Percentiles rank a stretch among this genome's conserved stretches.
Evolutionary conservation across 30 jellyfish, hydroid and myxozoan species (phyloP).

Genomic region (Turritopsis dohrnii): DNA sequence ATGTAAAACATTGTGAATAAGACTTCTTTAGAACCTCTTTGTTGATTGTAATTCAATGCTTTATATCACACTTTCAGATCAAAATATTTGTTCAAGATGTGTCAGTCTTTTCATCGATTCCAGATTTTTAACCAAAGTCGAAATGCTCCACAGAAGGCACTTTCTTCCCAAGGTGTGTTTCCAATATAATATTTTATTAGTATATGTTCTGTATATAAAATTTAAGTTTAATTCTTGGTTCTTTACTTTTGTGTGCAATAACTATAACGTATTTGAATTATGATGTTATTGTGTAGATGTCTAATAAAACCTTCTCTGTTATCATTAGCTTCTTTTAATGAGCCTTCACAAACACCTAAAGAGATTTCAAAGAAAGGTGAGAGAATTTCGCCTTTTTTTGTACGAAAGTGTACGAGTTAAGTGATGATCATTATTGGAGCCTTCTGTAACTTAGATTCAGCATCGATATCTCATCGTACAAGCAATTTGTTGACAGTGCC

Average conservation of each 20-base stretch:
- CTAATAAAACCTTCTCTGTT: background rate
- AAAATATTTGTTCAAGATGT: slow-evolving; percentile 56
- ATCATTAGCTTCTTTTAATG: background rate
- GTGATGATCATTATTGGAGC: no score
- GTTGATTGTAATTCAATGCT: background rate
- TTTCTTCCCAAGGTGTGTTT: background rate
- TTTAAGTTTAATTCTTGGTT: no score
- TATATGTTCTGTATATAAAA: no score
- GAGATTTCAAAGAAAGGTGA: background rate
- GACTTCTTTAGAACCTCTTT: background rate
- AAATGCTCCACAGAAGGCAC: background rate
- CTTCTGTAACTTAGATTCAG: background rate
- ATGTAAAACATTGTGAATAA: background rate
- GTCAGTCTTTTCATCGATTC: slow-evolving; percentile 83
- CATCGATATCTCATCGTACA: background rate
- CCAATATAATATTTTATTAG: no score
- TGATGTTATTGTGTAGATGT: no score
- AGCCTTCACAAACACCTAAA: background rate
- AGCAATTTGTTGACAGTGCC: background rate
- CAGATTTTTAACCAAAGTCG: slow-evolving; percentile 29
- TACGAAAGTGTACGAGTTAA: no score
- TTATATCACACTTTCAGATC: slow-evolving; percentile 34
- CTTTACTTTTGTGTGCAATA: no score
- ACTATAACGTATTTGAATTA: no score
- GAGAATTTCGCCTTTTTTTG: background rate